Evolutionary conservation across 2,113 vertebrate genomes (phyloP).

Genomic region (Odontophorus gujanensis): DNA sequence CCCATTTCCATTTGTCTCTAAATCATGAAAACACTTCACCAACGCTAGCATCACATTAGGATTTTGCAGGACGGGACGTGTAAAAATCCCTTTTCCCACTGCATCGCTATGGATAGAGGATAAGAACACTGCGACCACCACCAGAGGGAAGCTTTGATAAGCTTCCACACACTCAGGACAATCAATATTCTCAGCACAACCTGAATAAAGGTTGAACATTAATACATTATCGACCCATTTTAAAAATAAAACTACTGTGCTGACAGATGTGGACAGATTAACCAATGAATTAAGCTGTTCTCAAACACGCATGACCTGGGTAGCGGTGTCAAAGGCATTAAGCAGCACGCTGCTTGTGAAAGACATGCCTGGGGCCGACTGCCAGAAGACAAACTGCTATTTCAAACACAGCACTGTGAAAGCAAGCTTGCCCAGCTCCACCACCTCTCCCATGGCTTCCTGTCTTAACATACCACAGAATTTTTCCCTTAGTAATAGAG

Average conservation of each 20-base stretch:
- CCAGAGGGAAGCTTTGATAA: not conserved
- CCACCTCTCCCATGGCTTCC: not conserved
- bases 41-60: rapidly evolving
- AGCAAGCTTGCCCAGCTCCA: too few relatives aligned
- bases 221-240: not conserved
- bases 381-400: not conserved
- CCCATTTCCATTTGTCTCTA: not conserved
- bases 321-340: not conserved
- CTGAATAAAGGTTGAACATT: not conserved
- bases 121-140: not conserved
- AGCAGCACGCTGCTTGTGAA: not conserved
- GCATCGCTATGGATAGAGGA: not conserved
- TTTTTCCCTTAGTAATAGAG: not conserved
- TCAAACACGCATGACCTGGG: not conserved
- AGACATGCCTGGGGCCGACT: not conserved
- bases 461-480: not conserved
- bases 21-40: not conserved
- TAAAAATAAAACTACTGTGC: not conserved
- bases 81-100: rapidly evolving
- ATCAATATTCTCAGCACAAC: not conserved
- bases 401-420: not conserved
- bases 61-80: not conserved
- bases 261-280: not conserved
- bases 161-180: not conserved
- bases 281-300: not conserved